Conservation (phyloP, 2,113 vertebrate species). For the Entelurus aequoreus region DNA sequence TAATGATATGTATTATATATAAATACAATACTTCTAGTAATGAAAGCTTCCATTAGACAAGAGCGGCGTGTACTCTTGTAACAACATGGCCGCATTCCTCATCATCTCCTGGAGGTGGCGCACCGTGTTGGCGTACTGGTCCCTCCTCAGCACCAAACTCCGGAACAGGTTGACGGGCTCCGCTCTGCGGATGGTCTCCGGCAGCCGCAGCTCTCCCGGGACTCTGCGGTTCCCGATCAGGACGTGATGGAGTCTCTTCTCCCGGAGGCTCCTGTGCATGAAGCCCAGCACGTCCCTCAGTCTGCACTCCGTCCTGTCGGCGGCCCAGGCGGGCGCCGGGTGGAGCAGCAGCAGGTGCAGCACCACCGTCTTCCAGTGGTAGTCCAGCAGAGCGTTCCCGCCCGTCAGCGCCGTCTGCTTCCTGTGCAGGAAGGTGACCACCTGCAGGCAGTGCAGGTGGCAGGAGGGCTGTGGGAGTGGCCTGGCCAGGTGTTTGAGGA, state of each 20-base stretch:
- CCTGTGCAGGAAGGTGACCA: constrained; percentile 83
- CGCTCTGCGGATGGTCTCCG: constrained; percentile 68
- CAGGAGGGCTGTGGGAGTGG: constrained; percentile 80
- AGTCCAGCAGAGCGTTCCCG: constrained; percentile 75
- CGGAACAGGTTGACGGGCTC: constrained; percentile 90
- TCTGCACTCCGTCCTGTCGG: constrained; percentile 64
- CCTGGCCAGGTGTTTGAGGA: constrained; percentile 81
- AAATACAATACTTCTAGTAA: neutral
- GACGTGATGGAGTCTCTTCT: constrained; percentile 87
- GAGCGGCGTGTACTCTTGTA: constrained; percentile 82
- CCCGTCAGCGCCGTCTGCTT: constrained; percentile 85
- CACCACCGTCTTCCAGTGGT: constrained; percentile 88
- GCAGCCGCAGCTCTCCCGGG: constrained; percentile 74
- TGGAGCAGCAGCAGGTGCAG: constrained; percentile 79
- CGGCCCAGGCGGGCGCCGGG: constrained; percentile 68
- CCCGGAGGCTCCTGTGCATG: constrained; percentile 82
- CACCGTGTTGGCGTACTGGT: constrained; percentile 74
- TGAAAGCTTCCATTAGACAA: constrained; percentile 41
- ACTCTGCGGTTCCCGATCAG: constrained; percentile 82
- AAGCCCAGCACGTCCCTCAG: constrained; percentile 81
- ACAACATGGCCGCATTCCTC: constrained; percentile 79
- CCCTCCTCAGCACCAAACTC: constrained; percentile 79
- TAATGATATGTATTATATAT: neutral
- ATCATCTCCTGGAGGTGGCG: constrained; percentile 88
- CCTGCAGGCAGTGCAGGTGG: constrained; percentile 89